Percentiles rank a stretch among this genome's conserved stretches.
Conservation (phyloP, 2,888 invertebrate species). For the Tineola bisselliella region DNA sequence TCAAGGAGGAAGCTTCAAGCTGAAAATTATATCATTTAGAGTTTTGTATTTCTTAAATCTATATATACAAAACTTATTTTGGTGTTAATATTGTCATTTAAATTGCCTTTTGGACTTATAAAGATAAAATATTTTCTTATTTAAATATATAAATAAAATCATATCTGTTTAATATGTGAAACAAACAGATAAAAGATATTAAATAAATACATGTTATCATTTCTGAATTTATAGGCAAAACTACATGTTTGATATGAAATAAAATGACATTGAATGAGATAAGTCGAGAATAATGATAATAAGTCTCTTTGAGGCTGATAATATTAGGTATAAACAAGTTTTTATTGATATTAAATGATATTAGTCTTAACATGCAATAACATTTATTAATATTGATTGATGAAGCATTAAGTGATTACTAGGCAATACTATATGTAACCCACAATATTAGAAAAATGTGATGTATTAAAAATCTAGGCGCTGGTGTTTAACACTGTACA, state of each 20-base stretch:
- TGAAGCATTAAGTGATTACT: not conserved
- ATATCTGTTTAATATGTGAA: not conserved
- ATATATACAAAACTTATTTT: too few relatives aligned
- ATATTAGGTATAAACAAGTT: not conserved
- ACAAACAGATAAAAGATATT: not conserved
- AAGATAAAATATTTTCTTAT: not conserved
- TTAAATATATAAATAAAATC: not conserved
- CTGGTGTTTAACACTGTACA: too few relatives aligned
- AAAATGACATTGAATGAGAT: constrained; percentile 3
- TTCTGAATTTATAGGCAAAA: not conserved
- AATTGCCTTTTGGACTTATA: not conserved
- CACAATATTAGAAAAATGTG: too few relatives aligned
- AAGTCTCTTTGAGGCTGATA: not conserved
- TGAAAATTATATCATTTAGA: too few relatives aligned
- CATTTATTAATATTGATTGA: not conserved
- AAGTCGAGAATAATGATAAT: not conserved
- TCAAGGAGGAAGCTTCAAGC: constrained; percentile 88
- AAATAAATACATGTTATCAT: not conserved
- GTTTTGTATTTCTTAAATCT: too few relatives aligned
- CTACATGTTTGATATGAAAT: constrained; percentile 1
- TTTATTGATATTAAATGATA: not conserved
- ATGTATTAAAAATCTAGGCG: too few relatives aligned
- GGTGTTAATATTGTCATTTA: not conserved
- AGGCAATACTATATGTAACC: not conserved
- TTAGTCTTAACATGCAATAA: too few relatives aligned